Base-by-base conservation (phyloP, 1,140 invertebrate species). In the Heterodera schachtii region DNA sequence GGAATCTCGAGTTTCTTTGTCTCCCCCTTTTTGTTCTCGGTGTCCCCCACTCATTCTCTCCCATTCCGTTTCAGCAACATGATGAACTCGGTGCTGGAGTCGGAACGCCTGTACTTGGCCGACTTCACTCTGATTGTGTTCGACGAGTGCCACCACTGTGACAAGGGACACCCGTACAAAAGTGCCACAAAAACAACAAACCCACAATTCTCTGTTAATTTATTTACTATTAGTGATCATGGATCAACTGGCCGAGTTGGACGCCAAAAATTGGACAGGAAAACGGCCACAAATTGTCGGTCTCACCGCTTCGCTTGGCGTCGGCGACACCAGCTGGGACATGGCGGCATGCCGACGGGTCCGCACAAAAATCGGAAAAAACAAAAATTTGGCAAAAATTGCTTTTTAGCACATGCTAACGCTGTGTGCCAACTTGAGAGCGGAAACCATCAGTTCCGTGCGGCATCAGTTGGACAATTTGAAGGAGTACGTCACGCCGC, bases 91-190 rank as follows among this genome's bases (percentile, higher is more conserved):
- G 71, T 80, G 52, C 60, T 81, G 7, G 66, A 81, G 31, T 67
- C 70, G 3, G 81, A 87, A 21, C 57, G 78, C 8, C 19, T 87
- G 52, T 85, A 82, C 60, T 57, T 87, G 43, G 31, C 71, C 52
- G 86, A 86, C 60, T 83, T 87, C 70, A 83, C 86, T 19, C 31
- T 87, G 77, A 78, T 87, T 3, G 66, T 87, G 11, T 87, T 87
- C 47, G 86, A 87, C 75, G 86, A 87, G 46, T 88, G 87, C 60
- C 86, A 87, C 70, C 85, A 87, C 78, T 82, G 77, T 31, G 70
- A 46, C 60, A 75, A 85, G 64, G 52, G 73, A 8, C 86, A 87
- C 67, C 85, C 85, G 19, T 86, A 86, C 79, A 84, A 86, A 78
- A 84, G 83, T 85, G 57, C 31, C 31, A 1, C 1, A 0, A 31